Conservation (phyloP, 2,888 invertebrate genomes). For the Hirtodrosophila duncani region DNA sequence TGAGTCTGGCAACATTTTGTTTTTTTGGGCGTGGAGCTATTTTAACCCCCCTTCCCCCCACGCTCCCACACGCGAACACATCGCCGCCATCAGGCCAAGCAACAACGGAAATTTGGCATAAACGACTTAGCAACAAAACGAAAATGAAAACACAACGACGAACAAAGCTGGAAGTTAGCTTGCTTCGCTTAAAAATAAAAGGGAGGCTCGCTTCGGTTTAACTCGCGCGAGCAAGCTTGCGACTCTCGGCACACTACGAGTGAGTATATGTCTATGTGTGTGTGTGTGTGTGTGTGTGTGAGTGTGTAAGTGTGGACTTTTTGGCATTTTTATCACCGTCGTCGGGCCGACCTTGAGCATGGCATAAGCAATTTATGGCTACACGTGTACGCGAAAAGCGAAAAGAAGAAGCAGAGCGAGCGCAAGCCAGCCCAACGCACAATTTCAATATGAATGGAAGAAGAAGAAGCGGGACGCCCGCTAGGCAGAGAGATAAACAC, state of each 20-base stretch:
- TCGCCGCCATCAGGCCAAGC: conserved; percentile 14
- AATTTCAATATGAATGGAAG: conserved; percentile 17
- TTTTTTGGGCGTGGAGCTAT: conserved; percentile 11
- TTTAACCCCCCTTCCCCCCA: background rate
- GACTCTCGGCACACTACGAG: background rate
- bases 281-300: conserved; percentile 7
- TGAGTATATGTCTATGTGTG: background rate
- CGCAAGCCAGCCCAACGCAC: conserved; percentile 9
- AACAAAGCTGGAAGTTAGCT: too few relatives aligned
- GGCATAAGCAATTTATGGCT: conserved; percentile 76
- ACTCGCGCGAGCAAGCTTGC: too few relatives aligned
- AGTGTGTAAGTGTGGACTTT: conserved; percentile 16
- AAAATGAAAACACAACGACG: conserved; percentile 10
- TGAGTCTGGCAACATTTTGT: conserved; percentile 62
- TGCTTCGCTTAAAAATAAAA: too few relatives aligned
- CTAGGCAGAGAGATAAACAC: background rate
- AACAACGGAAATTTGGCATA: conserved; percentile 37
- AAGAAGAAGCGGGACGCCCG: conserved; percentile 1
- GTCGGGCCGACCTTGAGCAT: conserved; percentile 72
- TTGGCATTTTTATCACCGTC: conserved; percentile 26
- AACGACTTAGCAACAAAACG: conserved; percentile 16
- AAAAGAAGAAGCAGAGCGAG: conserved; percentile 25
- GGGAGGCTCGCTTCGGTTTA: too few relatives aligned
- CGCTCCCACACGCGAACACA: background rate
- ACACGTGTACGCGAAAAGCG: conserved; percentile 73